phyloP scores from a whole-genome alignment of 2,888 invertebrate species.

The Aphodius granarius region DNA sequence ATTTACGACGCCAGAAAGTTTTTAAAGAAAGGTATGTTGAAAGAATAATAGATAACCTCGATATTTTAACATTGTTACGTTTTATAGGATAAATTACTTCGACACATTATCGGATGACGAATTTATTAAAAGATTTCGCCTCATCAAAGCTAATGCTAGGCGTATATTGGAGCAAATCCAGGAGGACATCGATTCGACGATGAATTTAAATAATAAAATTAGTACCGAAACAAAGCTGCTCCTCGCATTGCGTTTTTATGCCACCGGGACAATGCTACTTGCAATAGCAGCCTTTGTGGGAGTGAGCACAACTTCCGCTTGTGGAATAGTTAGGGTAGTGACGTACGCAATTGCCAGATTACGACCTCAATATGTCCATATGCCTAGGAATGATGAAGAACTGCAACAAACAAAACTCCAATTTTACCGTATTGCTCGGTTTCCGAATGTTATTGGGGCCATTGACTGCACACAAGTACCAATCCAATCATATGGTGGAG shows the following conservation, averaged over 20 bases:
- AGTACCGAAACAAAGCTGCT: slow-evolving; percentile 20
- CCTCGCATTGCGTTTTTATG: slow-evolving; percentile 26
- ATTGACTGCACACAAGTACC: no score
- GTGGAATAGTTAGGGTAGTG: slow-evolving; percentile 23
- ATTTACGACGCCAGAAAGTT: no score
- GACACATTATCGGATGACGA: no score
- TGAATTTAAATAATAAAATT: slow-evolving; percentile 14
- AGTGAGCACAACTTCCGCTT: slow-evolving; percentile 25
- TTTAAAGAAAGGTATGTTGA: no score
- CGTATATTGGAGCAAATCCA: no score
- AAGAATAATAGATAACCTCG: no score
- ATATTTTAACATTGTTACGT: no score
- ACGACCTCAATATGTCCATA: slow-evolving; percentile 20
- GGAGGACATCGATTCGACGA: no score
- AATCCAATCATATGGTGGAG: no score
- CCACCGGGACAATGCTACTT: slow-evolving; percentile 23
- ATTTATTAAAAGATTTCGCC: no score
- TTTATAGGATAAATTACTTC: no score
- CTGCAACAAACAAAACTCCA: slow-evolving; percentile 2
- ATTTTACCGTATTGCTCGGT: slow-evolving; percentile 19
- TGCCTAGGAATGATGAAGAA: slow-evolving; percentile 19
- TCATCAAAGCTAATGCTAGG: no score
- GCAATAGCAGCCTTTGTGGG: slow-evolving; percentile 27
- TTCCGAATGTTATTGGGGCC: slow-evolving; percentile 24
- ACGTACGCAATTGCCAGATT: slow-evolving; percentile 17